These are phyloP conservation scores for Macropodus opercularis DNA, from an alignment of 2,797 vertebrate species.

Conservation along the genomic window DNA sequence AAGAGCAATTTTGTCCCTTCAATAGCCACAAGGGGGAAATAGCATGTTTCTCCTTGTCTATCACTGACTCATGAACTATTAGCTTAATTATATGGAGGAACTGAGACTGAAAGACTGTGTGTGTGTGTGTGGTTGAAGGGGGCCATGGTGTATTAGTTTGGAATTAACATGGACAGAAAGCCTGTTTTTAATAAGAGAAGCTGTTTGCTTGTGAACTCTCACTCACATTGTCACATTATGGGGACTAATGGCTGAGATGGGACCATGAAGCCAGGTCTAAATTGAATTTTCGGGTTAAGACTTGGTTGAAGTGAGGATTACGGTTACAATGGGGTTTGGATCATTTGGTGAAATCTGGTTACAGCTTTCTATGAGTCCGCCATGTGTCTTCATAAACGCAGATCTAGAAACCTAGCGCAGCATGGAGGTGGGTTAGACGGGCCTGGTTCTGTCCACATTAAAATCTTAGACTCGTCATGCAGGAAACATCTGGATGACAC, in stretches of 20 bases:
- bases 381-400: not conserved
- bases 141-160: constrained; percentile 27
- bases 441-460: not conserved
- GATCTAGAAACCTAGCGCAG: not conserved
- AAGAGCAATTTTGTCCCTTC: constrained; percentile 64
- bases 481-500: no score
- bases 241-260: not conserved
- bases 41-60: constrained; percentile 70
- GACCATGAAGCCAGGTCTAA: not conserved
- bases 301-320: not conserved
- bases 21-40: constrained; percentile 64
- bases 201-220: not conserved
- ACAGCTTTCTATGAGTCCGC: no score
- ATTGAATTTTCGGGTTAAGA: not conserved
- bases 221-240: not conserved
- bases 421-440: not conserved
- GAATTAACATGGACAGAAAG: constrained; percentile 33
- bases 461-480: no score
- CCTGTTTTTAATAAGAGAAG: not conserved
- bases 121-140: not conserved
- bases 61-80: constrained; percentile 76
- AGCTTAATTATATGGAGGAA: constrained; percentile 75
- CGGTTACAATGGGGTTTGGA: not conserved
- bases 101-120: constrained; percentile 33
- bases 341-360: not conserved